Base-by-base conservation (phyloP, 2,888 invertebrate species). In the Plagodis dolabraria region DNA sequence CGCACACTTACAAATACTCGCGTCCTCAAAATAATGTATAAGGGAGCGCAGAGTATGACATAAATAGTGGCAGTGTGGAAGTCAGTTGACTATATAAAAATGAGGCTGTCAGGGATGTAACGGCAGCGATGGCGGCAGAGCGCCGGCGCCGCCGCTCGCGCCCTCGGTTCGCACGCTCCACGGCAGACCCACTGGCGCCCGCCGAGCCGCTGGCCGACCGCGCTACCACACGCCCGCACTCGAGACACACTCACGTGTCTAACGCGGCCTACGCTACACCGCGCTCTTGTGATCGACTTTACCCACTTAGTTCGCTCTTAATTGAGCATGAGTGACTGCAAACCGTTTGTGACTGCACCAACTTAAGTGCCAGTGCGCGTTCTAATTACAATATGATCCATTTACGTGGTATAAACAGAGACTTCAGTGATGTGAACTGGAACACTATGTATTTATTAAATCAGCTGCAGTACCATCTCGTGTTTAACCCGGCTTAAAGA, bases 61-160 rank as follows among this genome's bases (percentile, higher is more conserved):
- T 91, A 89, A 90, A 89, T 90, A 90, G 89, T 89, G 86, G 85
- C 85, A 85, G 86, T 82, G 87, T 87, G 86, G 89, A 91, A 92
- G 91, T 90, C 90, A 91, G 88, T 91, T 84, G 89, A 91, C 89
- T 92, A 88, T 89, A 90, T 91, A 91, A 91, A 91, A 92, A 87
- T 90, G 87, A 85, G 87, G 83, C 79, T 87, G 85, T 83, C 80
- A 82, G 83, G 79, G 87, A 85, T 86, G 86, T 85, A 78, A 85
- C 74, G 75, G 78, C 71, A 78, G 73, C 75, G 65, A 78, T 70
- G 80, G 75, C 75, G 68, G 80, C 78, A 89, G 87, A 72, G 91
- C 92, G 92, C 91, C 90, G 91, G 91, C 91, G 92, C 91, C 82
- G 78, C 74, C 81, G 74, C 77, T 76, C 79, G 81, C 84, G 79